A percentile compares a stretch with the other conserved stretches of the same genome.
These are phyloP conservation scores for Paradisaea rubra DNA, from an alignment of 2,113 vertebrate genomes.

Conservation along the genomic window DNA sequence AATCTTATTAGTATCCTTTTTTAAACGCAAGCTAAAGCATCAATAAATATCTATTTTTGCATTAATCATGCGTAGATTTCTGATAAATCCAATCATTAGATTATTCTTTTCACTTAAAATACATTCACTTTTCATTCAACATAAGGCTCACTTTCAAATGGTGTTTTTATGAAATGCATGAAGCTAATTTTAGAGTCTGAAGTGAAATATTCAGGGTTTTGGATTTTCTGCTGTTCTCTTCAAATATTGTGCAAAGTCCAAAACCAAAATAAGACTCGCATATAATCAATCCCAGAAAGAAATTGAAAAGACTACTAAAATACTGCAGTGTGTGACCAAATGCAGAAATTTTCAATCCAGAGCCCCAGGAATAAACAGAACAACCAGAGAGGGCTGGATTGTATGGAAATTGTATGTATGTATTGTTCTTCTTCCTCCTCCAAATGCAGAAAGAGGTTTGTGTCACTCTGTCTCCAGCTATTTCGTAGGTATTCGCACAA, in stretches of 20 bases:
- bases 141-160: background rate
- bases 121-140: background rate
- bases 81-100: background rate
- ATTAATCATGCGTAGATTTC: background rate
- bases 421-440: background rate
- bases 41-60: background rate
- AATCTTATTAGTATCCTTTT: background rate
- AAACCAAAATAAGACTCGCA: background rate
- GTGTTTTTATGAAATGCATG: background rate
- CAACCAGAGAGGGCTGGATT: background rate
- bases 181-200: background rate
- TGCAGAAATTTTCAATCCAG: background rate
- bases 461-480: background rate
- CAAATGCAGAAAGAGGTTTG: background rate
- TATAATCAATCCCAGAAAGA: background rate
- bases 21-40: background rate
- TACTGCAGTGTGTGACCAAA: background rate
- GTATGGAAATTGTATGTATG: too few species aligned
- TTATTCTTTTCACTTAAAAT: background rate
- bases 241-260: background rate
- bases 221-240: background rate
- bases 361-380: background rate
- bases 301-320: background rate
- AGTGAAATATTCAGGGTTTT: background rate
- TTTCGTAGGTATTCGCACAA: background rate